These are phyloP conservation scores for Fragum sueziense DNA, from an alignment of 2,888 invertebrate genomes.

Conservation along the genomic window DNA sequence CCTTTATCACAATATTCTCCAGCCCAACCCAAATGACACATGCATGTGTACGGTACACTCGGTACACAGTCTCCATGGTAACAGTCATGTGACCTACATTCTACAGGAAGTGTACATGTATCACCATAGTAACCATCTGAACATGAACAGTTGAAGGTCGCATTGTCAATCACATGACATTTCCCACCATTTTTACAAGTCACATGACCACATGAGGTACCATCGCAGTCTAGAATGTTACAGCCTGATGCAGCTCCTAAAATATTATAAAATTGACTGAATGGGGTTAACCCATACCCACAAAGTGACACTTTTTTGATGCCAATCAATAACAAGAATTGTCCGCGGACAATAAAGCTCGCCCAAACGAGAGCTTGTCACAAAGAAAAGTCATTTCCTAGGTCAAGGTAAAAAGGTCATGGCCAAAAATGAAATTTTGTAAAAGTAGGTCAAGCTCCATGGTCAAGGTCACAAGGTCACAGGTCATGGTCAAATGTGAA, in stretches of 20 bases:
- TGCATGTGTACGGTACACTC: conserved; percentile 20
- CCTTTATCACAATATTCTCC: conserved; percentile 32
- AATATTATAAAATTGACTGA: too few species aligned
- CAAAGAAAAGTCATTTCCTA: too few species aligned
- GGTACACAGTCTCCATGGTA: conserved; percentile 37
- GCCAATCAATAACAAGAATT: too few species aligned
- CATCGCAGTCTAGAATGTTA: conserved; percentile 48
- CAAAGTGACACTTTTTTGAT: too few species aligned
- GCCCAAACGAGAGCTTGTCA: too few species aligned
- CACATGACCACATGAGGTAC: conserved; percentile 31
- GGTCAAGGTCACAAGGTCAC: too few species aligned
- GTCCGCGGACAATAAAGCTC: too few species aligned
- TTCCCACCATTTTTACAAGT: conserved; percentile 38
- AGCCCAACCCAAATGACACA: conserved; percentile 44
- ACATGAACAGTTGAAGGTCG: conserved; percentile 33
- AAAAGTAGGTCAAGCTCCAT: too few species aligned
- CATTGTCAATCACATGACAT: conserved; percentile 17
- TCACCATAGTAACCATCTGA: conserved; percentile 24
- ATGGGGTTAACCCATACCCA: too few species aligned
- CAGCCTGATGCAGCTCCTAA: conserved; percentile 37
- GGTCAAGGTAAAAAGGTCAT: too few species aligned
- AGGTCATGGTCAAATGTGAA: too few species aligned
- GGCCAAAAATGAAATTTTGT: too few species aligned
- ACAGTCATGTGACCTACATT: conserved; percentile 31
- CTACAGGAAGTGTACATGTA: conserved; percentile 34